phyloP scores from a whole-genome alignment of 2,113 vertebrate genomes.

The Myocastor coypus region DNA sequence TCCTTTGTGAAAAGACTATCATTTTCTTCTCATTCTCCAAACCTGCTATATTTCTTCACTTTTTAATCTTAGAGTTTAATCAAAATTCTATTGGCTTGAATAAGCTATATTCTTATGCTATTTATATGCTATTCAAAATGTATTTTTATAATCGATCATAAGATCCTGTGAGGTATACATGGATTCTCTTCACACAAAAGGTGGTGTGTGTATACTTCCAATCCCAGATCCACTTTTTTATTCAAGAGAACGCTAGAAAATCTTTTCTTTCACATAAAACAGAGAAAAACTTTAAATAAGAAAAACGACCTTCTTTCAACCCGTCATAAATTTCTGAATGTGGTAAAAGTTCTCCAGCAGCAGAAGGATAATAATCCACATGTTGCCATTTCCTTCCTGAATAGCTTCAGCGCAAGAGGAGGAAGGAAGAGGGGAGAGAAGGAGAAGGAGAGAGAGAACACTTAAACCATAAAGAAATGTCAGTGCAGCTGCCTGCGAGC shows the following conservation, averaged over 20 bases:
- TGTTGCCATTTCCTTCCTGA: neutral
- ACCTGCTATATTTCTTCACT: neutral
- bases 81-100: neutral
- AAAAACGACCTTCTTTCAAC: constrained; percentile 18
- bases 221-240: neutral
- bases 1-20: neutral
- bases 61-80: neutral
- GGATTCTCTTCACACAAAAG: neutral
- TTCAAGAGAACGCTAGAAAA: neutral
- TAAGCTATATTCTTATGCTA: neutral
- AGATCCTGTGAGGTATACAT: neutral
- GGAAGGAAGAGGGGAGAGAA: neutral
- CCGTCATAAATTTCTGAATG: neutral
- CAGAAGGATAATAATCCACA: neutral
- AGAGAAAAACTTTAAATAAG: neutral
- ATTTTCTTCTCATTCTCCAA: constrained; percentile 7
- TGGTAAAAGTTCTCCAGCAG: neutral
- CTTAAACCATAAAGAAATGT: neutral
- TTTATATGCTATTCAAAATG: neutral
- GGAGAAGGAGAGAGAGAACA: neutral
- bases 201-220: neutral
- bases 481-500: neutral
- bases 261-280: neutral
- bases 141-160: neutral
- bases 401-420: neutral